Evolutionary conservation across 2,888 invertebrate genomes (phyloP), one percentile per base, ranked within the genome.

Genomic region (Pardosa pseudoannulata): DNA sequence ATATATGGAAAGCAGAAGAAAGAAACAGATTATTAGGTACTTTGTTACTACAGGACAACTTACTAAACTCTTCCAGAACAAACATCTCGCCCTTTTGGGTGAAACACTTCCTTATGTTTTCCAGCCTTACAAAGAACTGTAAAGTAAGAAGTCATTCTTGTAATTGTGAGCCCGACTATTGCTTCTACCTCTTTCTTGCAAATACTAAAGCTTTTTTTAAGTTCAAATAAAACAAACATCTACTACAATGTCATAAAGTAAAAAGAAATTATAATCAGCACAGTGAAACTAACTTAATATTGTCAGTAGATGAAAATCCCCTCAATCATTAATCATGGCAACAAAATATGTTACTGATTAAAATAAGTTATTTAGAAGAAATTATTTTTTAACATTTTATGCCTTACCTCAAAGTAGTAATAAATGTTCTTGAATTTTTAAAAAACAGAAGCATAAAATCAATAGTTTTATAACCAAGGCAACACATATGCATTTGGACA

Each of bases 71-170:
- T 94, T 99, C 99, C 92, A 99, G 94, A 91, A 99, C 96, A 94
- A 99, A 99, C 93, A 99, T 96, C 92, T 98, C 98, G 92, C 98
- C 99, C 93, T 98, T 98, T 93, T 97, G 98, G 88, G 99, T 98
- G 94, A 98, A 99, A 94, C 99, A 99, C 93, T 99, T 99, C 93
- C 98, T 95, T 93, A 99, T 99, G 93, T 98, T 98, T 93, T 97
- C 96, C 93, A 99, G 95, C 92, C 98, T 96, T 92, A 99, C 98
- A 94, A 99, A 99, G 94, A 98, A 99, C 98, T 99, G 96, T 91
- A 97, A 96, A 91, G 78, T 88, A 89, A 87, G 87, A 87, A 87
- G 79, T 87, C 87, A 87, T 88, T 80, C 87, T 87, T 87, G 81
- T 73, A 75, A 87, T 87, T 50, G 62, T 56, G 68, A 79, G 73